Base-by-base conservation (phyloP, 1,140 invertebrate species). In the Scaptomyza hsui region DNA sequence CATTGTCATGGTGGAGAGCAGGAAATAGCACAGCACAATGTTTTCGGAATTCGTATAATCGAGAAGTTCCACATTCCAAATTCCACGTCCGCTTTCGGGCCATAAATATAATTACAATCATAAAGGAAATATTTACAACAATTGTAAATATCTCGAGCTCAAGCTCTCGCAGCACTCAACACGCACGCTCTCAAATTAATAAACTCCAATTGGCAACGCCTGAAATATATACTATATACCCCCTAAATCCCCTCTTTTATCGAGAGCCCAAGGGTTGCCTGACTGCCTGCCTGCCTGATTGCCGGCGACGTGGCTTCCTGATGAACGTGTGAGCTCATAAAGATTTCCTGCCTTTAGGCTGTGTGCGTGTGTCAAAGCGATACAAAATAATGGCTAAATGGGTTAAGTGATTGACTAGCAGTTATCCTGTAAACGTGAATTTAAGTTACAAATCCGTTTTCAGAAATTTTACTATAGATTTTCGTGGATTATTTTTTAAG, bases 51-150 rank as follows among this genome's bases (percentile, higher is more conserved):
- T n/a, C n/a, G n/a, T n/a, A n/a, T n/a, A n/a, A n/a, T n/a, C 56
- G 32, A 49, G 29, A 26, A 44, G 12, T 51, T n/a, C 39, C 21
- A 32, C 35, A 37, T 77, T 79, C 72, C 37, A 42, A 52, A 68
- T 48, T 52, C 51, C 51, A 18, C 37, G 13, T n/a, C 52, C 37
- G 52, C 37, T 42, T 15, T 13, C n/a, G 37, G 6, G 19, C 56
- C 71, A 88, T 78, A 88, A 88, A 88, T 88, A 88, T 88, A 88
- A 88, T 88, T 89, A 73, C 83, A 88, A 88, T 82, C 82, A 88
- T 88, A 88, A 88, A 82, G 75, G 83, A 88, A 88, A 88, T 88
- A 88, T 78, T 82, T 89, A 82, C 82, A 88, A 71, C 75, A 88
- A 88, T 89, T 88, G 82, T 82, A 88, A 88, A 88, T 88, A 89